Evolutionary conservation across 1,140 invertebrate genomes (phyloP).

Genomic region (Musca vetustissima): DNA sequence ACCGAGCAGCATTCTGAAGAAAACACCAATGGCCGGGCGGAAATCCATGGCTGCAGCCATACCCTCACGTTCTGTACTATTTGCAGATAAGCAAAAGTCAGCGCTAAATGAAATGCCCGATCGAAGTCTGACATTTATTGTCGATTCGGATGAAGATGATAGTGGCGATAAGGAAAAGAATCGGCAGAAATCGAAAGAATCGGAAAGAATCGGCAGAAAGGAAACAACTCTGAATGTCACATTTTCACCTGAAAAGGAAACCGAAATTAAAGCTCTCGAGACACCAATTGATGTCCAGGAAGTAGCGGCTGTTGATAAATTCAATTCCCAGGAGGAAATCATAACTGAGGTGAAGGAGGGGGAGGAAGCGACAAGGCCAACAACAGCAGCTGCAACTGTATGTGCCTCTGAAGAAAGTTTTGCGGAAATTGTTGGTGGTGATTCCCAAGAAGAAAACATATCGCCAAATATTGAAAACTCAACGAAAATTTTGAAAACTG

Average conservation of each 20-base stretch:
- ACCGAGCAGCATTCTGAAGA: conserved; percentile 10
- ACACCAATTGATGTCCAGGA: conserved; percentile 12
- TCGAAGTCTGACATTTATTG: conserved; percentile 24
- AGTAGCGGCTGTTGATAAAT: neutral
- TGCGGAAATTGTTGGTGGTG: conserved; percentile 4
- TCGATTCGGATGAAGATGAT: conserved; percentile 23
- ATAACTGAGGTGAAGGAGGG: neutral
- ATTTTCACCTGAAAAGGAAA: conserved; percentile 10
- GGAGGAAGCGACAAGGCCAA: neutral
- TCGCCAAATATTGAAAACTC: neutral
- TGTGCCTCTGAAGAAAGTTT: conserved; percentile 3
- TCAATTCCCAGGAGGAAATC: neutral
- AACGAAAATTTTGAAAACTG: neutral
- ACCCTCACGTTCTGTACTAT: neutral
- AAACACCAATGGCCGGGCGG: neutral
- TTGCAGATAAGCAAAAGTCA: neutral
- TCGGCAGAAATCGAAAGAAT: no score
- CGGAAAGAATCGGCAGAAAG: neutral
- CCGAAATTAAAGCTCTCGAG: neutral
- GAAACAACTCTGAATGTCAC: neutral
- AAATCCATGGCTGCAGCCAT: neutral
- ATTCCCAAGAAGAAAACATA: neutral
- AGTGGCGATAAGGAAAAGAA: neutral
- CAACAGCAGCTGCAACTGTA: no score
- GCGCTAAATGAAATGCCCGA: neutral